Base-by-base conservation (phyloP, 1,140 invertebrate genomes). In the Trypoxylus dichotomus region DNA sequence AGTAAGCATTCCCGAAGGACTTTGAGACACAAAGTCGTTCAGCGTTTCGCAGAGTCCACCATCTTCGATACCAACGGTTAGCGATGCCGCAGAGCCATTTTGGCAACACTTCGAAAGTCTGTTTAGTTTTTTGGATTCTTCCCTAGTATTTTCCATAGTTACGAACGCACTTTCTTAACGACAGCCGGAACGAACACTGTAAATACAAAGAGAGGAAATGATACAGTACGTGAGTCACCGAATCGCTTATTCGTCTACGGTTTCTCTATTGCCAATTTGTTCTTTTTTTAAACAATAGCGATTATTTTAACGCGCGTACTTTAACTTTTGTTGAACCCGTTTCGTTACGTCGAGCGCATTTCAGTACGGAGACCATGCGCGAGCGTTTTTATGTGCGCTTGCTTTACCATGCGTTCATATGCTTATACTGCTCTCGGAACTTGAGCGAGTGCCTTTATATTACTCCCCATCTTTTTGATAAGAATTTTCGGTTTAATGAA, bases 71-170 rank as follows among this genome's bases (percentile, higher is more conserved):
- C 19, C 37, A 2, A n/a, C 13, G 32, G n/a, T 32, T 24, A 74
- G 13, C 11, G 72, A 74, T 32, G 72, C 6, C 10, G 32, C 19
- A 13, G 72, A 74, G 42, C 15, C 37, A 37, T 37, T 74, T 42
- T 74, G 72, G 37, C 72, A 74, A 21, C 72, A 74, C 21, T 74
- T 74, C 32, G 72, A 74, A 24, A 74, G 7, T 21, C 72, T 32
- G 29, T 42, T 74, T 6, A 24, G 15, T 21, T 74, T 74, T 5
- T 37, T 54, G 0, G 32, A 37, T 54, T 54, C 47, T 54, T 54
- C 47, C 27, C 15, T n/a, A 19, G 19, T 43, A 43, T 1, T 6
- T 54, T 54, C 47, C 47, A 54, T 54, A 15, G 19, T 54, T 54
- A n/a, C 15, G 19, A 19, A 8, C 2, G 32, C 10, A 5, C 10